These are phyloP conservation scores for Mugil cephalus DNA, from an alignment of 2,113 vertebrate genomes.

Conservation along the genomic window DNA sequence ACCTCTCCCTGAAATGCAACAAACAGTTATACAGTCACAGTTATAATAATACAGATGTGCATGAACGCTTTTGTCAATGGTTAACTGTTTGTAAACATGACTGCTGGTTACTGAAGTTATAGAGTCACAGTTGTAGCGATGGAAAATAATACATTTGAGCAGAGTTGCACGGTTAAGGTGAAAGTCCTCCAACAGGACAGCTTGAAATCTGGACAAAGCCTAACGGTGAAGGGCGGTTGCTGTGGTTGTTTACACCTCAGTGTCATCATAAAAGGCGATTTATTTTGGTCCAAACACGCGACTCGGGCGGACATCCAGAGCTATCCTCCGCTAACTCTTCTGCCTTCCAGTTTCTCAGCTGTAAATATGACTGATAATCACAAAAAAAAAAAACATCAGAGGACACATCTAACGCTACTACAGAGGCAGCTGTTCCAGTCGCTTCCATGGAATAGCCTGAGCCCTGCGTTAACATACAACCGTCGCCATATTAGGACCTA, in stretches of 20 bases:
- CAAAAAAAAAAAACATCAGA: neutral
- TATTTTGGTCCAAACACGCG: neutral
- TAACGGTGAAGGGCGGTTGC: slow-evolving; percentile 67
- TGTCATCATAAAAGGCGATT: slow-evolving; percentile 24
- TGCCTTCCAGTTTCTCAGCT: too few relatives aligned
- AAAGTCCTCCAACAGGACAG: neutral
- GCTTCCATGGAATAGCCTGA: slow-evolving; percentile 62
- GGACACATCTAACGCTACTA: neutral
- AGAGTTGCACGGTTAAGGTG: neutral
- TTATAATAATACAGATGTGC: neutral
- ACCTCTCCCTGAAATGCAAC: slow-evolving; percentile 87
- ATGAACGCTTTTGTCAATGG: neutral
- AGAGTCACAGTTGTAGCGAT: neutral
- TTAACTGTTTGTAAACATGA: neutral
- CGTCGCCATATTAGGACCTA: slow-evolving; percentile 82
- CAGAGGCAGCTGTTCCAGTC: slow-evolving; percentile 39
- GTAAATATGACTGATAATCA: neutral
- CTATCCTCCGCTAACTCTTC: neutral
- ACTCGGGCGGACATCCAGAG: neutral
- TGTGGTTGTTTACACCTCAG: slow-evolving; percentile 69
- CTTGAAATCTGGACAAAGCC: slow-evolving; percentile 62
- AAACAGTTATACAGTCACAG: too few relatives aligned
- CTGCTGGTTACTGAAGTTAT: neutral
- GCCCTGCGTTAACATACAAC: slow-evolving; percentile 61
- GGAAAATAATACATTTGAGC: neutral